Conservation (phyloP, 2,888 invertebrate genomes). For the Noctua pronuba region DNA sequence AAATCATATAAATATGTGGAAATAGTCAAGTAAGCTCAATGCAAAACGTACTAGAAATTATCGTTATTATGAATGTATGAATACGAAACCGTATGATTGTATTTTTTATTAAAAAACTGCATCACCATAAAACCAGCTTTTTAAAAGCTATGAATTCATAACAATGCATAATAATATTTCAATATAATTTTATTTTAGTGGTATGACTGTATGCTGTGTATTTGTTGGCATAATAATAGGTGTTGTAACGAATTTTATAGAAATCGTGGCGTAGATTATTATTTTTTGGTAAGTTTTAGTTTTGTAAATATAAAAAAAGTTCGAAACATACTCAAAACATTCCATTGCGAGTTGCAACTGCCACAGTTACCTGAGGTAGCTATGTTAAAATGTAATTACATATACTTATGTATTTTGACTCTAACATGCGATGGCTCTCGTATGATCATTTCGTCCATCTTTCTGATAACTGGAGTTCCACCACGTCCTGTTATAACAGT, state of each 20-base stretch:
- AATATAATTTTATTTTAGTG: not conserved
- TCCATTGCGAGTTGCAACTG: constrained; percentile 55
- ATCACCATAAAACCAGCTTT: constrained; percentile 16
- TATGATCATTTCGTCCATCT: not conserved
- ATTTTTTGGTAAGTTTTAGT: constrained; percentile 26
- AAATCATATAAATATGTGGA: not conserved
- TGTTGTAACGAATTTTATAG: constrained; percentile 24
- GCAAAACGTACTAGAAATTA: constrained; percentile 1
- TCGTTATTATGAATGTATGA: not conserved
- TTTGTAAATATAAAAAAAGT: constrained; percentile 58
- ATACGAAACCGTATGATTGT: not conserved
- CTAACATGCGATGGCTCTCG: constrained; percentile 15
- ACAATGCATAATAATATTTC: constrained; percentile 1
- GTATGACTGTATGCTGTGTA: constrained; percentile 28
- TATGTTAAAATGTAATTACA: constrained; percentile 28
- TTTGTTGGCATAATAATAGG: constrained; percentile 22
- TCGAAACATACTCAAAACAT: constrained; percentile 61
- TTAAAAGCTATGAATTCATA: not conserved
- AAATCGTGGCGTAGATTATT: constrained; percentile 20
- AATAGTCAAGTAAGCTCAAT: constrained; percentile 16
- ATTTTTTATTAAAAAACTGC: not conserved
- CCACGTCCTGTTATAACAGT: not conserved
- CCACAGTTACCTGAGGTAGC: constrained; percentile 37
- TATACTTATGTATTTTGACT: constrained; percentile 11
- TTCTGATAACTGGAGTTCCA: not conserved